Evolutionary conservation across 2,797 vertebrate species (phyloP), one percentile per base, ranked within the genome.

Genomic region (Poecilia gillii): DNA sequence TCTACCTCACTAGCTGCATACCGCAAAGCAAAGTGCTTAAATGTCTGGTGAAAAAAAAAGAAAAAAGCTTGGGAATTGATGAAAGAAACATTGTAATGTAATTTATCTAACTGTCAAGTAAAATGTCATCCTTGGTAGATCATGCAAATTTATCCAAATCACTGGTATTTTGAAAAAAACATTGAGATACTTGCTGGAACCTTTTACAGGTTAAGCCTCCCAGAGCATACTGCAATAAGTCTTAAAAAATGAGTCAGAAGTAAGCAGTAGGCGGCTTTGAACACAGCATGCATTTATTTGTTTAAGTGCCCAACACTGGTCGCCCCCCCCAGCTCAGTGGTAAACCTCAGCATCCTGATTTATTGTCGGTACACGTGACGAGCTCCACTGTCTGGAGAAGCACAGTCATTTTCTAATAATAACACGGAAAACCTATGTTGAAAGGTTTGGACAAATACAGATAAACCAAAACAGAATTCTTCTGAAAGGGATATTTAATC

Each of bases 1-100:
- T 43, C 68, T 81, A 71, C 70, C 53, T 81, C 53, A n/a, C 74
- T 5, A 9, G 6, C 28, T 76, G 25, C 49, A 46, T 75, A 53
- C 66, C 16, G 46, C 43, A 59, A 75, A 39, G 31, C 43, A 74
- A 45, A 68, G 46, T 14, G n/a, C 23, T 73, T 6, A 18, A 46
- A 59, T 45, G 51, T 4, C 28, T 45, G 66, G 47, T 70, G 6
- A 68, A 76, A 23, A 78, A 9, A 49, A 7, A 51, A 51, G 18
- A 20, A 49, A 49, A 51, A 23, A 51, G 33, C 3, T 14, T 55
- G 14, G 59, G 59, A 79, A 41, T 23, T 16, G 14, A 18, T 36
- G 14, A 16, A 4, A 31, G 20, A 71, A 36, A 28, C 62, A 25
- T 70, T 8, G 20, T 43, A 51, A 33, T 57, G n/a, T 16, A 8